Conservation (phyloP, 2,888 invertebrate genomes). For the Mamestra brassicae region DNA sequence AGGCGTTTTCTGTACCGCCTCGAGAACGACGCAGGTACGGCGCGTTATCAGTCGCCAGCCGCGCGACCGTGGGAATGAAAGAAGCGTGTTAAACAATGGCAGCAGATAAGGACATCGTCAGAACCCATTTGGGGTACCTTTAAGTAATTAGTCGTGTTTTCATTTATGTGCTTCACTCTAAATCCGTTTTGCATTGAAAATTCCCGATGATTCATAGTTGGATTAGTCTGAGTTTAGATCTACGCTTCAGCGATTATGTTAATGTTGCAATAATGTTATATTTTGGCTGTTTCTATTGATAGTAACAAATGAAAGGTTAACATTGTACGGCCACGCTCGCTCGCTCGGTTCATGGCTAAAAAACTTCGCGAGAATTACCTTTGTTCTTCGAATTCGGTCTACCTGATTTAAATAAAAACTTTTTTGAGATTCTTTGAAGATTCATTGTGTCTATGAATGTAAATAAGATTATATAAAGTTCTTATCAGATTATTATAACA, state of each 20-base stretch:
- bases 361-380: conserved; percentile 38
- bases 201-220: conserved; percentile 63
- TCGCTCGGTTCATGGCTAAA: conserved; percentile 45
- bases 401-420: conserved; percentile 39
- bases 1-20: conserved; percentile 68
- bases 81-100: conserved; percentile 90
- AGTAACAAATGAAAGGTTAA: conserved; percentile 66
- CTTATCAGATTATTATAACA: conserved; percentile 13
- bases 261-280: conserved; percentile 57
- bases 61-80: conserved; percentile 89
- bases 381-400: conserved; percentile 45
- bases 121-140: conserved; percentile 87
- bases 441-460: conserved; percentile 3
- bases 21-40: conserved; percentile 71
- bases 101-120: conserved; percentile 86
- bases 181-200: conserved; percentile 58
- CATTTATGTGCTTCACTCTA: conserved; percentile 70
- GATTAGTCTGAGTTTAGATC: conserved; percentile 47
- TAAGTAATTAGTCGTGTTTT: conserved; percentile 85
- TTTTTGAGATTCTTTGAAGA: background rate
- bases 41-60: conserved; percentile 83
- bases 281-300: conserved; percentile 64
- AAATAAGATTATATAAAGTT: conserved; percentile 5
- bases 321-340: conserved; percentile 32
- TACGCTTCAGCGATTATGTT: conserved; percentile 65